phyloP scores from a whole-genome alignment of 1,140 invertebrate genomes.

The Asobara japonica region DNA sequence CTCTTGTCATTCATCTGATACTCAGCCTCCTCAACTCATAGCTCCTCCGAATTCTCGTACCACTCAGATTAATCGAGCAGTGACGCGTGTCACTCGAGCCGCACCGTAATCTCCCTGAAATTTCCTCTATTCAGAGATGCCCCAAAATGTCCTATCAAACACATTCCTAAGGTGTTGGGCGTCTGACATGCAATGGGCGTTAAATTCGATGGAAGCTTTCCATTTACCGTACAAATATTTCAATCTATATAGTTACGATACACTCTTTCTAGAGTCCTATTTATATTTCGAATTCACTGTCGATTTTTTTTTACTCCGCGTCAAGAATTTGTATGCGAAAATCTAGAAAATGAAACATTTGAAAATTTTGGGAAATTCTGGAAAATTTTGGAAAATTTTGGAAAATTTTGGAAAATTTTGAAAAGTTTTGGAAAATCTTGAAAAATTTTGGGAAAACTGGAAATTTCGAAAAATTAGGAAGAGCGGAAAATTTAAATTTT shows the following conservation, averaged over 20 bases:
- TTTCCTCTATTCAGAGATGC: neutral
- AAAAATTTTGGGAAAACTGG: too few relatives aligned
- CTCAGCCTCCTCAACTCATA: neutral
- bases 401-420: too few relatives aligned
- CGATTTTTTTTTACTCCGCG: too few relatives aligned
- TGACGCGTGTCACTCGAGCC: neutral
- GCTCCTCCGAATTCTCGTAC: neutral
- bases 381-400: too few relatives aligned
- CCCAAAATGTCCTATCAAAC: neutral
- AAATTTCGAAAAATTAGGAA: too few relatives aligned
- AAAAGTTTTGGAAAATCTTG: too few relatives aligned
- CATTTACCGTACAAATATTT: constrained; percentile 32
- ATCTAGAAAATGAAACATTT: too few relatives aligned
- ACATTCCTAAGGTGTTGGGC: neutral
- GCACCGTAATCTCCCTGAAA: neutral
- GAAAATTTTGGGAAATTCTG: too few relatives aligned
- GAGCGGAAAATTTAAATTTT: too few relatives aligned
- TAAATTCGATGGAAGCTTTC: constrained; percentile 20
- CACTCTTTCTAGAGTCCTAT: neutral
- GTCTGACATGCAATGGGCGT: neutral
- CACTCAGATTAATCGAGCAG: constrained; percentile 20
- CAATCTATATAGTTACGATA: neutral
- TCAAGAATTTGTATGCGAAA: too few relatives aligned
- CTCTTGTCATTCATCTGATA: neutral
- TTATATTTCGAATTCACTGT: neutral